Evolutionary conservation across 2,113 vertebrate genomes (phyloP).

Genomic region (Leptodactylus fuscus): DNA sequence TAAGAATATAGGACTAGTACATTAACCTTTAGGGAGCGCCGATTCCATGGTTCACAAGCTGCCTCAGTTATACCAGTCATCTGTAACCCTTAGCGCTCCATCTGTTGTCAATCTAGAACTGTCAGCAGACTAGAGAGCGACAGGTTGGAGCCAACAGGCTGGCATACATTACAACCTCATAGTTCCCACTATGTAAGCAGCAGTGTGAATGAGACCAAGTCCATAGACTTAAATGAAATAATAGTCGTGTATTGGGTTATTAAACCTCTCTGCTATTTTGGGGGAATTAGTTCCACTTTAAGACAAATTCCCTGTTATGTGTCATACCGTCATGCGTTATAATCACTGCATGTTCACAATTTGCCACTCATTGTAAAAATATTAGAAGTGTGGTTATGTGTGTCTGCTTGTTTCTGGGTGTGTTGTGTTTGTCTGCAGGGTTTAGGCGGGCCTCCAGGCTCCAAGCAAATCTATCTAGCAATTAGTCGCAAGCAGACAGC

Average conservation of each 20-base stretch:
- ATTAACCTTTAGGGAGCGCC: too few species aligned
- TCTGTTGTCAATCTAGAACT: too few species aligned
- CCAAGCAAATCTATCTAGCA: slow-evolving; percentile 21
- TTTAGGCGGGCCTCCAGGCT: not conserved
- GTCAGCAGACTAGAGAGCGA: too few species aligned
- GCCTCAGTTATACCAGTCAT: too few species aligned
- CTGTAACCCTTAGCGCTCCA: too few species aligned
- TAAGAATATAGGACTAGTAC: not conserved
- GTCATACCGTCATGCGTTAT: not conserved
- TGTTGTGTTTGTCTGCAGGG: slow-evolving; percentile 38
- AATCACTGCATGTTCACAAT: not conserved
- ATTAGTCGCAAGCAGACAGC: slow-evolving; percentile 42
- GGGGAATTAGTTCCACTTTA: not conserved
- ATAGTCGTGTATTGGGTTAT: not conserved
- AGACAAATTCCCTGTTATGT: not conserved
- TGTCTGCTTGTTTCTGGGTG: slow-evolving; percentile 51
- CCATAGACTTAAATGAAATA: not conserved
- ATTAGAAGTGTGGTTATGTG: not conserved
- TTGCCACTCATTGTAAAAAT: not conserved
- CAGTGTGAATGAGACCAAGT: too few species aligned
- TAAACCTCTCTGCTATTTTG: not conserved
- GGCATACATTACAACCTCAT: too few species aligned
- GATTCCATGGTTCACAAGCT: too few species aligned
- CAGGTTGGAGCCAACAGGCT: too few species aligned
- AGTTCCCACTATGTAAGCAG: too few species aligned